Base-by-base conservation (phyloP, 2,113 vertebrate species). In the Apodemus speciosus region DNA sequence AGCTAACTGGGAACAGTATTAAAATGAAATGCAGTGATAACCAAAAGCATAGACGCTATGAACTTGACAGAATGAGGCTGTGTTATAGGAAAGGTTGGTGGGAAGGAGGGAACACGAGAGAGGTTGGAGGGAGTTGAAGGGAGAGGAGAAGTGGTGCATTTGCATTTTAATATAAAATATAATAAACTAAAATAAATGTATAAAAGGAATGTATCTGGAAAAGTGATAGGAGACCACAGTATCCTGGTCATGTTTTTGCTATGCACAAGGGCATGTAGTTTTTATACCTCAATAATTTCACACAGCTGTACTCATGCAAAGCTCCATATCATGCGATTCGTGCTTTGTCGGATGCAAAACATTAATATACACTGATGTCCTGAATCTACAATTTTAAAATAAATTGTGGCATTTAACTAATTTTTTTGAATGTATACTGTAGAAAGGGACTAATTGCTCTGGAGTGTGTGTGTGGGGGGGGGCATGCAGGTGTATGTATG, bases 1-100 rank as follows among this genome's bases (percentile, higher is more conserved):
- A 30, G 30, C 27, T 27, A 8, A 4, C 1, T 4, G 0, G 23
- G 40, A 77, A 18, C 3, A 4, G 14, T 25, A 5, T 40, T 38
- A 40, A 4, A 11, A 0, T 3, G 14, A 79, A 43, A 2, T 58
- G 35, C 2, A 40, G 7, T 60, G 13, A 81, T 40, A 81, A 60
- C 0, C 53, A 25, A 30, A 40, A 21, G n/a, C 16, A 27, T 60
- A 27, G n/a, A 40, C n/a, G 6, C 13, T 21, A 40, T 40, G 35
- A 60, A 80, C 8, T 2, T 27, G 53, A 60, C 13, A n/a, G 3
- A 38, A 15, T 15, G n/a, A 40, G 5, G 51, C 56, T 20, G 20
- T 13, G 2, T n/a, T 7, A 20, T 79, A 13, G 15, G 4, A 56
- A 35, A 6, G 23, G 1, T 9, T 81, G 53, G 53, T 27, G n/a